A percentile compares a stretch with the other conserved stretches of the same genome.
phyloP scores from a whole-genome alignment of 2,113 vertebrate species.

The Fulmarus glacialis region DNA sequence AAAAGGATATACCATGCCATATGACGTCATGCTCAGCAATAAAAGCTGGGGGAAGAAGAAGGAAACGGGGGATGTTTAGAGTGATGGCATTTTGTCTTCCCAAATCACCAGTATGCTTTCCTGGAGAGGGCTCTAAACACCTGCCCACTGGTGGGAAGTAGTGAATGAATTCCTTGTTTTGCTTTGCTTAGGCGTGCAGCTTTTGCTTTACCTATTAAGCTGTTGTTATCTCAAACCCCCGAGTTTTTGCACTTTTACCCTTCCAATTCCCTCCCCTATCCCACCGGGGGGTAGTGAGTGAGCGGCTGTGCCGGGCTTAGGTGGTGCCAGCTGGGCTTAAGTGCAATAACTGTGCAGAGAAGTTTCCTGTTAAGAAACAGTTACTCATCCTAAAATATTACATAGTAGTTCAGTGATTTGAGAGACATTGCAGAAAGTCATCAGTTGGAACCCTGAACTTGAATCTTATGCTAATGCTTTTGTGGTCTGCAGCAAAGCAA shows the following conservation, averaged over 20 bases:
- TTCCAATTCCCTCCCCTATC: background rate
- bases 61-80: accelerated
- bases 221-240: background rate
- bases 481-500: background rate
- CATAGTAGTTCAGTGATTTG: background rate
- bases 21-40: accelerated
- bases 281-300: accelerated
- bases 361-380: background rate
- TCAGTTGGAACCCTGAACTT: background rate
- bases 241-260: background rate
- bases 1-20: too few relatives aligned
- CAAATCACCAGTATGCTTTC: accelerated
- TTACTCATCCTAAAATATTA: background rate
- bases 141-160: background rate
- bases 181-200: accelerated
- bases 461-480: background rate
- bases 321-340: background rate
- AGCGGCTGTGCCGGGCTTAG: accelerated
- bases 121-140: background rate
- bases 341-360: background rate
- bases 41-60: background rate
- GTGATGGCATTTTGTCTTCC: background rate
- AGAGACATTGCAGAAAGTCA: background rate
- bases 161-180: background rate
- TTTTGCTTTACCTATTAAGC: background rate